A percentile compares a stretch with the other conserved stretches of the same genome.
These are phyloP conservation scores for Spizaetus ornatus DNA, from an alignment of 2,113 vertebrate species.

Conservation along the genomic window DNA sequence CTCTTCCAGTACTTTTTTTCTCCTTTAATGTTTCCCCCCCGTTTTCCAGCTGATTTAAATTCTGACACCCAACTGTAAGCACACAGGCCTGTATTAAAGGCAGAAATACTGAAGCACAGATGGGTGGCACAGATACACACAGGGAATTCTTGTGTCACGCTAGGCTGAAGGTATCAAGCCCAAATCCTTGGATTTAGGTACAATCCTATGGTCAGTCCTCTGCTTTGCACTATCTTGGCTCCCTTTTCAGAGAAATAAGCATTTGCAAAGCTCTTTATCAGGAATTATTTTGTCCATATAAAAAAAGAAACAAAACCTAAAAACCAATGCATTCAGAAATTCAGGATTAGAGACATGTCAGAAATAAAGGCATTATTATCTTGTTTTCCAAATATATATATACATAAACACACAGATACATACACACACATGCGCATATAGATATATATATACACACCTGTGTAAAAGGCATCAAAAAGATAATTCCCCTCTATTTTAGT, in stretches of 20 bases:
- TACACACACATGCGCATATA: too few relatives aligned
- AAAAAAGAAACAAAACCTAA: neutral
- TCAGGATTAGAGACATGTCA: neutral
- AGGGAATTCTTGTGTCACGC: neutral
- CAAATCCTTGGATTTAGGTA: constrained; percentile 24
- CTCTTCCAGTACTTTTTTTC: neutral
- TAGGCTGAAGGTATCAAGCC: neutral
- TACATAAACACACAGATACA: neutral
- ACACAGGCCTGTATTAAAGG: neutral
- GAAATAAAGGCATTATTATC: neutral
- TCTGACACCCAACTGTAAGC: neutral
- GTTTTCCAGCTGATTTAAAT: neutral
- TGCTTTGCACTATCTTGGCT: neutral
- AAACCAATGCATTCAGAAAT: neutral
- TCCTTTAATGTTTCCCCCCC: neutral
- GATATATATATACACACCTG: too few relatives aligned
- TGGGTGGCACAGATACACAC: constrained; percentile 8
- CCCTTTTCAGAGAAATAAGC: neutral
- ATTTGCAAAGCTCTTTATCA: neutral
- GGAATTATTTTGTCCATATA: neutral
- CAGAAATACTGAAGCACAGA: constrained; percentile 18
- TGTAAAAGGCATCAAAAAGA: neutral
- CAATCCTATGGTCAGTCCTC: neutral
- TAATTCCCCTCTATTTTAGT: neutral
- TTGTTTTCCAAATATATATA: neutral